phyloP scores from a whole-genome alignment of 2,797 vertebrate species.

The Hippopotamyrus pictus region DNA sequence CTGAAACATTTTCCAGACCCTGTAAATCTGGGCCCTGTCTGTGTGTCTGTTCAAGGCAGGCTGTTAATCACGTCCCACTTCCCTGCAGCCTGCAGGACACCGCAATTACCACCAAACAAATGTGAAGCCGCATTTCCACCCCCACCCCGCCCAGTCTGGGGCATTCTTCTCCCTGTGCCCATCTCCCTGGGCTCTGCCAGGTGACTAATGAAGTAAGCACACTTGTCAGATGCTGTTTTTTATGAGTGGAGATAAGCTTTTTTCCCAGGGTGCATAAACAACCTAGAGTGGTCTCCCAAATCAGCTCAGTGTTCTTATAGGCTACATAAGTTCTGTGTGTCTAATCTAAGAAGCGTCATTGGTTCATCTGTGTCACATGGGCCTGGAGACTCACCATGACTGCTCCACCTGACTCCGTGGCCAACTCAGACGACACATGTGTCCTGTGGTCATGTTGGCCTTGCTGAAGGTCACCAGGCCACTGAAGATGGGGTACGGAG shows the following conservation, averaged over 20 bases:
- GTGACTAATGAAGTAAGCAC: neutral
- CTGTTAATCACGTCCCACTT: neutral
- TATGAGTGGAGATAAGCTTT: neutral
- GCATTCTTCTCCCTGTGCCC: neutral
- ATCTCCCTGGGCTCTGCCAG: conserved; percentile 4
- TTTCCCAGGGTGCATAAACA: neutral
- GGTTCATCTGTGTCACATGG: neutral
- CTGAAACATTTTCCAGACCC: neutral
- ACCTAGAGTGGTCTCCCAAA: neutral
- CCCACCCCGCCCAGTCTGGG: neutral
- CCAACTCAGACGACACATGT: conserved; percentile 76
- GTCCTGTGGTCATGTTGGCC: conserved; percentile 47
- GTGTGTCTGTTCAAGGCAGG: neutral
- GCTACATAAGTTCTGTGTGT: neutral
- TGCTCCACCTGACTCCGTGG: conserved; percentile 66
- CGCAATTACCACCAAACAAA: conserved; percentile 12
- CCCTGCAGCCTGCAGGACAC: neutral
- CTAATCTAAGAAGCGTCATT: neutral
- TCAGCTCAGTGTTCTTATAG: neutral
- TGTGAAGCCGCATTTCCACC: neutral
- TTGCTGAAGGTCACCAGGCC: conserved; percentile 49
- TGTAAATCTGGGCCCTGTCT: neutral
- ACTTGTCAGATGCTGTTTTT: neutral
- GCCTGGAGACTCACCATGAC: conserved; percentile 69
- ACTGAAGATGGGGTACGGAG: conserved; percentile 82